Conservation (phyloP, 2,797 vertebrate species). For the Cossypha polioptera region DNA sequence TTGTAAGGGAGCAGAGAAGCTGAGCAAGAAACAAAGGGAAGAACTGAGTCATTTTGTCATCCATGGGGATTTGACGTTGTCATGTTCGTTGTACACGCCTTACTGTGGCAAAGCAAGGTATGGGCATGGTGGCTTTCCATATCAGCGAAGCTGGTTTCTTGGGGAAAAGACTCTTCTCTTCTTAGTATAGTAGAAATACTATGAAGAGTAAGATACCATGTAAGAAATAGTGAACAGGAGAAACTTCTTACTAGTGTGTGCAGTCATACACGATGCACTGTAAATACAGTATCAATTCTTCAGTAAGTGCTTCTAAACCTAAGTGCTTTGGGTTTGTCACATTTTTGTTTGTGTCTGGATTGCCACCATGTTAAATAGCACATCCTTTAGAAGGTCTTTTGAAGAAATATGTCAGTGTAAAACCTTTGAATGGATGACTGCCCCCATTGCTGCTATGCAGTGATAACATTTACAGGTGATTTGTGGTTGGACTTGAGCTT, state of each 20-base stretch:
- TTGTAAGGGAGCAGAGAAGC: neutral
- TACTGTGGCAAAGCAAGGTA: neutral
- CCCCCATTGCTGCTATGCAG: neutral
- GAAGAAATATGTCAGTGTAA: neutral
- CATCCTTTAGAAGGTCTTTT: neutral
- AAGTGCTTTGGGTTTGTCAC: slow-evolving; percentile 41
- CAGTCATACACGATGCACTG: neutral
- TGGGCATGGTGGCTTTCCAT: neutral
- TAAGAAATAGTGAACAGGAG: neutral
- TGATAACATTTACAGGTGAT: neutral
- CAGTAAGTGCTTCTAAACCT: slow-evolving; percentile 45
- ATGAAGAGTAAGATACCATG: neutral
- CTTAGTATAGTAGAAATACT: neutral
- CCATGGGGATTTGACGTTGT: neutral
- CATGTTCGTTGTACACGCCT: slow-evolving; percentile 22
- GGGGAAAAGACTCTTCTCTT: slow-evolving; percentile 21
- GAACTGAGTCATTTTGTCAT: neutral
- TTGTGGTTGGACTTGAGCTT: neutral
- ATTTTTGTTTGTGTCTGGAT: neutral
- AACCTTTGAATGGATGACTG: neutral
- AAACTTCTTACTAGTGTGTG: neutral
- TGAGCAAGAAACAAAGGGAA: slow-evolving; percentile 28
- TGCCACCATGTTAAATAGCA: neutral
- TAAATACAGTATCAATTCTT: slow-evolving; percentile 12
- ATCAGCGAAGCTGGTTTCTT: neutral